Conservation (phyloP, 2,113 vertebrate species). For the Oostethus manadensis region DNA sequence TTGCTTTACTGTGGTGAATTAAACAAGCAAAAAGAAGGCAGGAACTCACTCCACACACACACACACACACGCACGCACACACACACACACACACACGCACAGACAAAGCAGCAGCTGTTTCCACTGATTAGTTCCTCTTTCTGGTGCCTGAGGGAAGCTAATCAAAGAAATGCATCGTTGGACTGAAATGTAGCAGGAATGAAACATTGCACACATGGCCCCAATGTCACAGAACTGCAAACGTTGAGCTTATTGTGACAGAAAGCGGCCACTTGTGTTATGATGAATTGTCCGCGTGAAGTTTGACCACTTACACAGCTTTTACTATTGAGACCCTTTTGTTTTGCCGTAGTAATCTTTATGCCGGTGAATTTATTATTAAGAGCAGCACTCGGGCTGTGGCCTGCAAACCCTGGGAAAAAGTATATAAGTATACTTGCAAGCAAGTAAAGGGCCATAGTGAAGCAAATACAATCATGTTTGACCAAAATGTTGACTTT, state of each 20-base stretch:
- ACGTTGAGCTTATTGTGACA: conserved; percentile 1
- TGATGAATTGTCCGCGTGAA: conserved; percentile 12
- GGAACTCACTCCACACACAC: background rate
- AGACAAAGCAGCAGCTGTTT: conserved; percentile 49
- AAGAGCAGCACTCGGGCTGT: conserved; percentile 3
- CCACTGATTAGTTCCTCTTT: conserved; percentile 51
- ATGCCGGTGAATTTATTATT: conserved; percentile 32
- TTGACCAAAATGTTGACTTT: too few species aligned
- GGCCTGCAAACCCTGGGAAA: background rate
- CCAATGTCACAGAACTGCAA: conserved; percentile 6
- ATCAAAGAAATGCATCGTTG: conserved; percentile 38
- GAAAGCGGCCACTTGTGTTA: background rate
- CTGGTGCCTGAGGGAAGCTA: conserved; percentile 20
- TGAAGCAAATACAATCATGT: too few species aligned
- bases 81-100: background rate
- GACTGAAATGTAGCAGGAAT: background rate
- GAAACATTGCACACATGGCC: background rate
- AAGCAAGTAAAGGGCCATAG: too few species aligned
- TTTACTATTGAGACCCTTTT: too few species aligned
- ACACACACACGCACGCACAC: background rate
- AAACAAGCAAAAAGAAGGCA: background rate
- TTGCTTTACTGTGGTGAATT: background rate
- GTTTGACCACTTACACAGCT: background rate
- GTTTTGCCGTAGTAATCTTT: too few species aligned
- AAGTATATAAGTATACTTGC: too few species aligned